A percentile compares a stretch with the other conserved stretches of the same genome.
Conservation (phyloP, 23 tunicate species). For the Phallusia fumigata region DNA sequence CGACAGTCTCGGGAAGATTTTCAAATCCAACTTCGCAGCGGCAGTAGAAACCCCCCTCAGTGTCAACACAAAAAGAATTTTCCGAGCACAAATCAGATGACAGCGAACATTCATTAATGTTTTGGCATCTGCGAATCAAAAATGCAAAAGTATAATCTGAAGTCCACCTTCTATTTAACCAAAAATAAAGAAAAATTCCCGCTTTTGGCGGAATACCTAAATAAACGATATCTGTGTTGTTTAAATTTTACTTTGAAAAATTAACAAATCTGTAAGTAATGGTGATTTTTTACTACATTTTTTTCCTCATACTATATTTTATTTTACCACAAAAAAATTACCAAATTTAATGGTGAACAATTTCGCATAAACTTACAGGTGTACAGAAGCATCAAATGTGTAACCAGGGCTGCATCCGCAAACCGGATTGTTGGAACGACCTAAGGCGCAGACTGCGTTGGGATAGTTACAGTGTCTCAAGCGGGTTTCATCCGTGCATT, state of each 20-base stretch:
- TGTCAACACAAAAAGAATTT: conserved; percentile 52
- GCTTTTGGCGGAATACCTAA: too few species aligned
- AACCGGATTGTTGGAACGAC: conserved; percentile 5
- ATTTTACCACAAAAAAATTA: too few species aligned
- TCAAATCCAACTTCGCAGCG: conserved; percentile 59
- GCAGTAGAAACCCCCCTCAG: conserved; percentile 57
- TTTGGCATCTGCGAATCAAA: conserved; percentile 36
- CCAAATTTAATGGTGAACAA: not conserved
- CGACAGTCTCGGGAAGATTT: conserved; percentile 18
- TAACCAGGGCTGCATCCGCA: conserved; percentile 45
- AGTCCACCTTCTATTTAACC: too few species aligned
- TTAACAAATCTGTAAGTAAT: too few species aligned
- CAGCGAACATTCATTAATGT: conserved; percentile 66
- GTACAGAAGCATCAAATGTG: not conserved
- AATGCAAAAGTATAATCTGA: not conserved
- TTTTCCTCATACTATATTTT: too few species aligned
- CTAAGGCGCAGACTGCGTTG: conserved; percentile 52
- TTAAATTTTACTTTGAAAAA: too few species aligned
- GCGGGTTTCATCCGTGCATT: conserved; percentile 39
- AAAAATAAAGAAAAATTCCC: too few species aligned
- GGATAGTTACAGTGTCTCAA: conserved; percentile 31
- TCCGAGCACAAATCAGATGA: conserved; percentile 29
- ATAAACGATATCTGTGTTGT: too few species aligned
- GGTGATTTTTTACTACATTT: too few species aligned
- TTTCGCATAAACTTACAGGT: too few species aligned